Percentiles rank a stretch among this genome's conserved stretches.
Evolutionary conservation across 1,140 invertebrate species (phyloP).

Genomic region (Leptinotarsa undecemlineata): DNA sequence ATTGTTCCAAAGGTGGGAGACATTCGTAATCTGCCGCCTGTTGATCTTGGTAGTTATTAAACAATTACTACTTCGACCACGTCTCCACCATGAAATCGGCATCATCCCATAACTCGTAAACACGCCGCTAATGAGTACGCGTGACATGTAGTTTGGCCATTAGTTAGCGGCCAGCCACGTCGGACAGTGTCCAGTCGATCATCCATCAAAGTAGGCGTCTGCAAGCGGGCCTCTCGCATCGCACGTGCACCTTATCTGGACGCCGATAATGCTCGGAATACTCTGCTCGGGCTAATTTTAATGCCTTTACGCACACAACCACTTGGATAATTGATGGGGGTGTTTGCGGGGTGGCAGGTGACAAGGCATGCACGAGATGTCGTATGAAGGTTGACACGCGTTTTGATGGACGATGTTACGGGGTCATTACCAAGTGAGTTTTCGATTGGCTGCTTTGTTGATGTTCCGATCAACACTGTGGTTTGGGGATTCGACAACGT

Average conservation of each 20-base stretch:
- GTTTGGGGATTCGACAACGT: too few species aligned
- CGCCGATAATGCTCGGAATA: constrained; percentile 42
- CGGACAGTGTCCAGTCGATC: constrained; percentile 10
- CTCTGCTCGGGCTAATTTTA: constrained; percentile 47
- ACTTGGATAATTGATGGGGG: constrained; percentile 44
- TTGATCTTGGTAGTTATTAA: too few species aligned
- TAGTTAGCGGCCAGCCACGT: constrained; percentile 7
- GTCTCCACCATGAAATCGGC: constrained; percentile 2
- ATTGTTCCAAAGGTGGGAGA: too few species aligned
- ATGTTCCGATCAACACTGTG: too few species aligned
- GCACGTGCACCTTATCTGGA: constrained; percentile 46
- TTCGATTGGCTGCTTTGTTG: neutral
- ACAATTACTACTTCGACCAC: too few species aligned
- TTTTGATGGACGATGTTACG: neutral
- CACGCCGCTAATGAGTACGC: constrained; percentile 7
- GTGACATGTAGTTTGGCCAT: constrained; percentile 2
- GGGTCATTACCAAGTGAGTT: neutral
- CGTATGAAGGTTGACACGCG: neutral
- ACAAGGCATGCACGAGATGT: constrained; percentile 16
- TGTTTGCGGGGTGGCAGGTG: constrained; percentile 28
- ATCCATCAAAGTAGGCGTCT: constrained; percentile 19
- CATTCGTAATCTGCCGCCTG: too few species aligned
- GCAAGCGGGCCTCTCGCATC: constrained; percentile 13
- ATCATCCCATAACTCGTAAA: neutral
- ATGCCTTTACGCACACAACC: constrained; percentile 49